A percentile compares a stretch with the other conserved stretches of the same genome.
Conservation (phyloP, 2,113 vertebrate species). For the Tretioscincus oriximinensis region DNA sequence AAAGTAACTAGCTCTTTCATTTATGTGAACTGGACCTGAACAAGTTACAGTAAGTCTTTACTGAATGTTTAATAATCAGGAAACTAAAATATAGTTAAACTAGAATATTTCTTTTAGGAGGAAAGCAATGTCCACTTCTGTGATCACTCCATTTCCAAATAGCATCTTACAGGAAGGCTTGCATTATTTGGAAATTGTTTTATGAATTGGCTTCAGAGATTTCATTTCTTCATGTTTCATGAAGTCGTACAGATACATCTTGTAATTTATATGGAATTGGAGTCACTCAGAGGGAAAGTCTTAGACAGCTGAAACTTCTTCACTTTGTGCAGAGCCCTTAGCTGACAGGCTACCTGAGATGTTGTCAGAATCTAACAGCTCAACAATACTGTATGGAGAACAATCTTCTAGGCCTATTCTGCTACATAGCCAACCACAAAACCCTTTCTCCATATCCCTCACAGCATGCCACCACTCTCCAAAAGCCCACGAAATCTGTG, state of each 20-base stretch:
- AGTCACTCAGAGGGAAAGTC: constrained; percentile 9
- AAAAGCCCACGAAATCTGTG: constrained; percentile 95
- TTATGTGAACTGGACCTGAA: not conserved
- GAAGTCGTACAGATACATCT: no score
- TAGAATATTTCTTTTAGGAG: not conserved
- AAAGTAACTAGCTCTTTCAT: no score
- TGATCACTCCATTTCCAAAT: not conserved
- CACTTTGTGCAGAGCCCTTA: constrained; percentile 76
- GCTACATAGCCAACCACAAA: constrained; percentile 96
- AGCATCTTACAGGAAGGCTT: not conserved
- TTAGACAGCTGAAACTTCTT: constrained; percentile 88
- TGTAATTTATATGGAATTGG: not conserved
- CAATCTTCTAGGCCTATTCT: constrained; percentile 96
- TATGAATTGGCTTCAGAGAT: not conserved
- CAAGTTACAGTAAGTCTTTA: not conserved
- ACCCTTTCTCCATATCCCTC: constrained; percentile 95
- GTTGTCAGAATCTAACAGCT: constrained; percentile 93
- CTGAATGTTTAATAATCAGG: not conserved
- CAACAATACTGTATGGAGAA: constrained; percentile 94
- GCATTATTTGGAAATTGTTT: not conserved
- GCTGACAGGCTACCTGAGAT: constrained; percentile 88
- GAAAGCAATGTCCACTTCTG: not conserved
- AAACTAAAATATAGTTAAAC: constrained; percentile 28
- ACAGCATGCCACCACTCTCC: constrained; percentile 91
- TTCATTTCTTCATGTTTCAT: not conserved